Base-by-base conservation (phyloP, 1,140 invertebrate genomes). In the Aphis gossypii region DNA sequence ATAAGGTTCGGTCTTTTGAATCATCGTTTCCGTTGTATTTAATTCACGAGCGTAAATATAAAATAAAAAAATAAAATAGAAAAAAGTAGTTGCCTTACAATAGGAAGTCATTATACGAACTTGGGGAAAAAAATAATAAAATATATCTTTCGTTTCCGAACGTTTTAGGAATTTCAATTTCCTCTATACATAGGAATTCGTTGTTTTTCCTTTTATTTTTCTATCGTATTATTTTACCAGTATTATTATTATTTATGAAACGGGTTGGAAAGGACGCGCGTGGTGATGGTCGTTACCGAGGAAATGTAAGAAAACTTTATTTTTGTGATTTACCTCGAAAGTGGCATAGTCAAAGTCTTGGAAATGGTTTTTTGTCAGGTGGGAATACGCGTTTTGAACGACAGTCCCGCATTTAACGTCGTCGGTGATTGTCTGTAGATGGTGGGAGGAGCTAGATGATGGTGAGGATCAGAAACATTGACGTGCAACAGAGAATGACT, bases 91-190 rank as follows among this genome's bases (percentile, higher is more conserved):
- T 21, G 9, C 9, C 25, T 21, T 56, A 56, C 48, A 56, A 89
- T 89, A 54, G 48, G 21, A 25, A 54, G 38, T 56, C 88, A 56
- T 89, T 56, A 56, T 54, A 54, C 35, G 35, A 54, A 54, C 9
- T 89, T 41, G 23, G 9, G 14, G 35, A 25, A 89, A 23, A 54
- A 54, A 38, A 54, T 25, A 87, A 88, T 88, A 88, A 38, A 54
- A 51, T 89, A 89, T 54, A 51, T 38, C 9, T 89, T 89, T 56
- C 88, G 88, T 56, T 56, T 56, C 21, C 48, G 21, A 41, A 89
- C 87, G 48, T 89, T 54, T 56, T 51, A 54, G 51, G 88, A 89
- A 89, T 89, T 89, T 54, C 87, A 89, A 89, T 89, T 89, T 54
- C 35, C 48, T 35, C 48, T 1, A 30, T 54, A 89, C 60, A 68